Conservation (phyloP, 2,113 vertebrate genomes). For the Embiotoca jacksoni region DNA sequence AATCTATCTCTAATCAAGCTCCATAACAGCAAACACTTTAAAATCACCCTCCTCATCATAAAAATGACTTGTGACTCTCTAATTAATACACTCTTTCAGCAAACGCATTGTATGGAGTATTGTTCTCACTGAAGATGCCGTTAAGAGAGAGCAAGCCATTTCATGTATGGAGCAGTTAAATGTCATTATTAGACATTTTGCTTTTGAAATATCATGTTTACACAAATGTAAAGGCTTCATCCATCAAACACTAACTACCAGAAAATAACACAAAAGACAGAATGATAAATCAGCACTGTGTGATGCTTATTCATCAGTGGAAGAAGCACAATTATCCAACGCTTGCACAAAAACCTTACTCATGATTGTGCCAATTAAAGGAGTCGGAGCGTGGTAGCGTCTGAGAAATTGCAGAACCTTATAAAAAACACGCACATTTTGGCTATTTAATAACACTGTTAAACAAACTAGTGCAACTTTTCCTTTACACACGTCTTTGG, state of each 20-base stretch:
- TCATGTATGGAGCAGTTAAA: conserved; percentile 51
- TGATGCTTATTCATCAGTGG: conserved; percentile 46
- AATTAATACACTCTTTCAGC: not conserved
- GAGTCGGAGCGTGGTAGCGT: not conserved
- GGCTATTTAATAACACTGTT: too few relatives aligned
- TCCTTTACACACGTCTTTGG: too few relatives aligned
- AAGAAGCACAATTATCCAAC: conserved; percentile 45
- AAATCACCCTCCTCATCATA: too few relatives aligned
- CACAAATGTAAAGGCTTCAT: conserved; percentile 46
- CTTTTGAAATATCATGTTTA: conserved; percentile 62
- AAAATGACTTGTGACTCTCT: too few relatives aligned
- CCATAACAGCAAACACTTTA: too few relatives aligned
- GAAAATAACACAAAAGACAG: conserved; percentile 57
- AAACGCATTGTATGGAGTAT: conserved; percentile 1
- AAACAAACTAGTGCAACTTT: too few relatives aligned
- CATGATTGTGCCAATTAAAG: conserved; percentile 20
- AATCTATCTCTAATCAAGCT: too few relatives aligned
- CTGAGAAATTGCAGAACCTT: not conserved
- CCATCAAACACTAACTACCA: conserved; percentile 62
- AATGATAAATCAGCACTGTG: conserved; percentile 35
- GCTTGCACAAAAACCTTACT: conserved; percentile 19
- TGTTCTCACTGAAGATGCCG: conserved; percentile 13
- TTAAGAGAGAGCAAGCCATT: conserved; percentile 24
- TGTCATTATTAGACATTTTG: conserved; percentile 63
- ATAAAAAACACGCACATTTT: too few relatives aligned